phyloP scores from a whole-genome alignment of 2,113 vertebrate species.

The Ranitomeya imitator region DNA sequence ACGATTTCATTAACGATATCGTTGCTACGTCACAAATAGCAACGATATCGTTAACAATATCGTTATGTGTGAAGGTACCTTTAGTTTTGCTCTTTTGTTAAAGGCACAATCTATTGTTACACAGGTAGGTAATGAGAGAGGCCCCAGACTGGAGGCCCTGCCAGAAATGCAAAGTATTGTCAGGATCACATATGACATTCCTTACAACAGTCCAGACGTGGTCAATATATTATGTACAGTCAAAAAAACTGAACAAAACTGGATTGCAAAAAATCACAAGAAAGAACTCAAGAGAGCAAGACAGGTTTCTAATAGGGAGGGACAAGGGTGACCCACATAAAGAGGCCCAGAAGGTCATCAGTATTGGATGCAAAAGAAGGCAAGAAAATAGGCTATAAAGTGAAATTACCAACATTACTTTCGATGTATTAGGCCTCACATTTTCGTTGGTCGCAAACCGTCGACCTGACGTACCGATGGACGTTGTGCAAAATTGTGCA shows the following conservation, averaged over 20 bases:
- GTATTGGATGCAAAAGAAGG: neutral
- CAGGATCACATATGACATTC: neutral
- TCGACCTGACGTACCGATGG: too few species aligned
- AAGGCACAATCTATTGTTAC: slow-evolving; percentile 20
- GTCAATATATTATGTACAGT: neutral
- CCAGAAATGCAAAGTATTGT: slow-evolving; percentile 9
- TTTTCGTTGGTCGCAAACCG: too few species aligned
- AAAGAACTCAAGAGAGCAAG: neutral
- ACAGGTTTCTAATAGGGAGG: neutral
- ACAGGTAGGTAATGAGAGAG: neutral
- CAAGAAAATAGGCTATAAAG: neutral
- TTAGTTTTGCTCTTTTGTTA: slow-evolving; percentile 34
- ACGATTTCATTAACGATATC: too few species aligned
- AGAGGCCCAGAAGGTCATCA: neutral
- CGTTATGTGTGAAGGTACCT: too few species aligned
- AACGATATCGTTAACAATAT: too few species aligned
- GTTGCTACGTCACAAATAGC: too few species aligned
- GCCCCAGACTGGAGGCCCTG: neutral
- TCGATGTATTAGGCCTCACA: too few species aligned
- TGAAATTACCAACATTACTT: too few species aligned
- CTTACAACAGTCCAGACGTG: neutral
- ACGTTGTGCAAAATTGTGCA: too few species aligned
- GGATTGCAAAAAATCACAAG: neutral
- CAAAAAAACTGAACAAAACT: neutral
- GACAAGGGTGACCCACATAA: neutral